Percentiles rank a stretch among this genome's conserved stretches.
These are phyloP conservation scores for Bradypodion ventrale DNA, from an alignment of 2,797 vertebrate genomes.

Conservation along the genomic window DNA sequence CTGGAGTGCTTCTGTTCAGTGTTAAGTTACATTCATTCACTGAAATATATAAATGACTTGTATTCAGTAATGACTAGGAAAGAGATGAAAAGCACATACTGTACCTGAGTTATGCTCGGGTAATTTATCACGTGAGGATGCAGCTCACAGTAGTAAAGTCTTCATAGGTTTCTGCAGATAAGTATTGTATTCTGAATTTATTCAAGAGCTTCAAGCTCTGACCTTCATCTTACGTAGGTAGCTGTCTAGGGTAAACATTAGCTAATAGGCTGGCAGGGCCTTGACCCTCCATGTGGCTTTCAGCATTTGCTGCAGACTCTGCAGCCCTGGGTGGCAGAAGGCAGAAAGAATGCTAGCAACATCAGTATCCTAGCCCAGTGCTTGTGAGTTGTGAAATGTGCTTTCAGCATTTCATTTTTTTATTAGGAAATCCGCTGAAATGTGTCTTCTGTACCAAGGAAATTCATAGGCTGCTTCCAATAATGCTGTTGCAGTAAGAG, in stretches of 20 bases:
- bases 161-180: neutral
- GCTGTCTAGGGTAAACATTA: neutral
- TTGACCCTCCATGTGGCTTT: neutral
- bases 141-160: neutral
- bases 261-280: neutral
- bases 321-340: neutral
- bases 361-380: neutral
- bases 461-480: neutral
- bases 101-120: neutral
- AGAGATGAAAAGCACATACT: neutral
- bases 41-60: neutral
- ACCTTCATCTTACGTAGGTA: neutral
- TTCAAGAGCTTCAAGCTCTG: neutral
- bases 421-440: conserved; percentile 1
- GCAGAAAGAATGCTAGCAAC: neutral
- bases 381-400: neutral
- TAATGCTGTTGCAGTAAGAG: conserved; percentile 3
- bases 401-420: neutral
- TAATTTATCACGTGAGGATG: neutral
- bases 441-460: conserved; percentile 1
- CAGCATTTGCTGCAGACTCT: conserved; percentile 2
- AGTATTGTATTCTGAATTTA: conserved; percentile 5
- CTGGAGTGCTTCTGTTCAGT: neutral
- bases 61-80: neutral
- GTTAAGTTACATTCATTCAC: neutral